A percentile compares a stretch with the other conserved stretches of the same genome.
These are phyloP conservation scores for Helogale parvula DNA, from an alignment of 2,113 vertebrate genomes.

Conservation along the genomic window DNA sequence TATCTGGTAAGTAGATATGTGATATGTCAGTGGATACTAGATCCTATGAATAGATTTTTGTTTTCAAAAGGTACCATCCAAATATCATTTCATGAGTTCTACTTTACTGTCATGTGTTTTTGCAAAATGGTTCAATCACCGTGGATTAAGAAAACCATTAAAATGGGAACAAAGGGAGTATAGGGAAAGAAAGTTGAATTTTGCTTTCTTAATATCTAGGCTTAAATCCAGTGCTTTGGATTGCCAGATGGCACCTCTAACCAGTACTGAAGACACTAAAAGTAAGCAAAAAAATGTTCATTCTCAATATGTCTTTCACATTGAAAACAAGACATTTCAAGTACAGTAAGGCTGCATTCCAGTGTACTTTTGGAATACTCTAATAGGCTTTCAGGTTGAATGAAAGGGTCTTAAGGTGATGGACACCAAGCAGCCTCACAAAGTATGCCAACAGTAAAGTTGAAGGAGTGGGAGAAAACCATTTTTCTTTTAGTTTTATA, in stretches of 20 bases:
- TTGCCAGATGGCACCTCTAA: not conserved
- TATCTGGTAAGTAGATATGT: not conserved
- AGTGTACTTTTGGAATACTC: not conserved
- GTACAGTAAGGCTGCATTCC: not conserved
- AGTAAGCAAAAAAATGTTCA: not conserved
- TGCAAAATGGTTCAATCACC: constrained; percentile 17
- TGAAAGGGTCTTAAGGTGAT: not conserved
- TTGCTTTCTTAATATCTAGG: not conserved
- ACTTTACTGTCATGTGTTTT: constrained; percentile 17
- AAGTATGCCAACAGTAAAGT: not conserved
- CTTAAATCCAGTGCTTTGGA: not conserved
- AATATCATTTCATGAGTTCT: not conserved
- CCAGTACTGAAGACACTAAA: not conserved
- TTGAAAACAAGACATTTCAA: not conserved
- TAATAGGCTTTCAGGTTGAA: not conserved
- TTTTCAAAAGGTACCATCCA: not conserved
- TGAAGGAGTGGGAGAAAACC: not conserved
- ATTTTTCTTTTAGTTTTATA: not conserved
- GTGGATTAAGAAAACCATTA: constrained; percentile 18
- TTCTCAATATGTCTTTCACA: not conserved
- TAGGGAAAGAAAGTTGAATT: not conserved
- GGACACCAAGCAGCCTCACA: fast-evolving
- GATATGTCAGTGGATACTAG: not conserved
- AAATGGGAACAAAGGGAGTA: not conserved
- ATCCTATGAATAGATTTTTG: not conserved